phyloP scores from a whole-genome alignment of 2,113 vertebrate species.

The Mugil cephalus region DNA sequence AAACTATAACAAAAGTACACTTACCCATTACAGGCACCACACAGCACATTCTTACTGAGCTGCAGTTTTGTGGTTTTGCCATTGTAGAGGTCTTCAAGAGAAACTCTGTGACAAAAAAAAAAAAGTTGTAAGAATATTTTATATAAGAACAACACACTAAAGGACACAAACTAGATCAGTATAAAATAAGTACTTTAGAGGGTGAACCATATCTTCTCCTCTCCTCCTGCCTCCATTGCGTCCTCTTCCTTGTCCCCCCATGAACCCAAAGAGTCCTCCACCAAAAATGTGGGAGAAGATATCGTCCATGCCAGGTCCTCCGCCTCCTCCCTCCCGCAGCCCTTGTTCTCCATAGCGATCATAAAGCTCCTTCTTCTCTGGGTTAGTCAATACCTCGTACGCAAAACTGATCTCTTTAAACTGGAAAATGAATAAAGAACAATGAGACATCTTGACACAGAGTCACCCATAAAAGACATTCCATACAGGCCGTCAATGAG shows the following conservation, averaged over 20 bases:
- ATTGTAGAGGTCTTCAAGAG: slow-evolving; percentile 98
- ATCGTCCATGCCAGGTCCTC: slow-evolving; percentile 96
- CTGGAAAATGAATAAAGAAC: slow-evolving; percentile 71
- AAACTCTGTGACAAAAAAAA: slow-evolving; percentile 87
- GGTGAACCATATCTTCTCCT: slow-evolving; percentile 99
- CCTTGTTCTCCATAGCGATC: slow-evolving; percentile 98
- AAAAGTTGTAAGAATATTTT: slow-evolving; percentile 7
- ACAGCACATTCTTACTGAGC: slow-evolving; percentile 99
- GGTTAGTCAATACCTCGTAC: slow-evolving; percentile 97
- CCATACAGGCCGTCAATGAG: too few relatives aligned
- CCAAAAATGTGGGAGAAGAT: slow-evolving; percentile 99
- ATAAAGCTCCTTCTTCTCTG: slow-evolving; percentile 96
- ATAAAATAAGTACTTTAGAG: slow-evolving; percentile 90
- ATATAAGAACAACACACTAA: not conserved
- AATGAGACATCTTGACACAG: slow-evolving; percentile 9
- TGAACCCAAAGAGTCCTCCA: slow-evolving; percentile 97
- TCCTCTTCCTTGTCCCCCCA: slow-evolving; percentile 94
- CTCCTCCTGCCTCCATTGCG: slow-evolving; percentile 95
- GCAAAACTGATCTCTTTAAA: slow-evolving; percentile 99
- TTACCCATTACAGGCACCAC: slow-evolving; percentile 96
- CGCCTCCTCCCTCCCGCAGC: slow-evolving; percentile 94
- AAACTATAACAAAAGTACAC: slow-evolving; percentile 63
- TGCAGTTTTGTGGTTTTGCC: slow-evolving; percentile 99
- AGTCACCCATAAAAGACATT: too few relatives aligned
- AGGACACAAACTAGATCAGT: not conserved